Conservation (phyloP, 2,113 vertebrate genomes). For the Amblyopsis rosae region DNA sequence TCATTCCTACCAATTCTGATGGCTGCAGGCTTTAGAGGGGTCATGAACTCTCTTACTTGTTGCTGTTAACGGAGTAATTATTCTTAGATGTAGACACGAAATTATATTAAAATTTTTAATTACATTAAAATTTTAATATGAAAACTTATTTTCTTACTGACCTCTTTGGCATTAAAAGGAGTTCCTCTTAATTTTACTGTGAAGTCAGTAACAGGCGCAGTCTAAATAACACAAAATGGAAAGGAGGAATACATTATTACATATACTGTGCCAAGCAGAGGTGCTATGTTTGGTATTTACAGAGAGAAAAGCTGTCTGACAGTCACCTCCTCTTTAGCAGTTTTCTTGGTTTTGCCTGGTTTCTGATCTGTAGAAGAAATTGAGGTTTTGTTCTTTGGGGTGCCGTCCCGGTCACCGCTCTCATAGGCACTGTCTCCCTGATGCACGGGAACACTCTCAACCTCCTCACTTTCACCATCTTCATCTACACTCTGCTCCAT, state of each 20-base stretch:
- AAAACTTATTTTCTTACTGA: conserved; percentile 35
- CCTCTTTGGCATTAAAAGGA: conserved; percentile 87
- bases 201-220: conserved; percentile 74
- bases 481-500: conserved; percentile 42
- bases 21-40: conserved; percentile 86
- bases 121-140: no score
- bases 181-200: conserved; percentile 88
- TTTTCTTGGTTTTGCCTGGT: conserved; percentile 40
- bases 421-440: conserved; percentile 36
- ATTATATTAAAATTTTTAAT: no score
- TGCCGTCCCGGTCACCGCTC: conserved; percentile 28
- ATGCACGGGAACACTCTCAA: conserved; percentile 16
- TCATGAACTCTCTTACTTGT: conserved; percentile 89
- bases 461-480: conserved; percentile 18
- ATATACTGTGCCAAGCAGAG: not conserved
- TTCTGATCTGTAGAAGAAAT: conserved; percentile 19
- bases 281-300: not conserved
- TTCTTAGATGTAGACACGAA: not conserved
- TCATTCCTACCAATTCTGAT: conserved; percentile 83
- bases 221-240: conserved; percentile 43
- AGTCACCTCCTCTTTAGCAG: conserved; percentile 54
- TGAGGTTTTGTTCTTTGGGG: conserved; percentile 30
- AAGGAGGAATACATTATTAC: not conserved
- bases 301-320: not conserved
- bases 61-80: conserved; percentile 68